phyloP scores from a whole-genome alignment of 2,797 vertebrate species.

The Pyrocephalus nanus region DNA sequence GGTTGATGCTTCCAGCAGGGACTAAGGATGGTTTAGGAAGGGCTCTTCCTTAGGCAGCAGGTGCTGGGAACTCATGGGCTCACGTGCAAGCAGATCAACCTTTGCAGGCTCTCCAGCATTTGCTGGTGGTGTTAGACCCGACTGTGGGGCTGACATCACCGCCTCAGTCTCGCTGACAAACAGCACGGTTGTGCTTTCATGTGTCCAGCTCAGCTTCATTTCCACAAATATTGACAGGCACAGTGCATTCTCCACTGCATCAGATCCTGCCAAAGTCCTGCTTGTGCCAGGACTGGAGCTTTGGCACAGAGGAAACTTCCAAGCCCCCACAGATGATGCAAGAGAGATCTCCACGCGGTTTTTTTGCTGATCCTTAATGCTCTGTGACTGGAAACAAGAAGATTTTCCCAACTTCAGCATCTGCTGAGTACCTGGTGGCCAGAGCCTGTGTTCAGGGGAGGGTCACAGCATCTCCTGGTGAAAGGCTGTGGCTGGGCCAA shows the following conservation, averaged over 20 bases:
- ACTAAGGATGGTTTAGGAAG: not conserved
- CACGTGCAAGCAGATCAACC: not conserved
- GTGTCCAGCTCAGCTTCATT: not conserved
- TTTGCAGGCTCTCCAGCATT: not conserved
- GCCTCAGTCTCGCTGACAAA: not conserved
- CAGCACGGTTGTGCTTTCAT: accelerated
- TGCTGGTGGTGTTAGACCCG: not conserved
- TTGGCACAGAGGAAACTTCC: not conserved
- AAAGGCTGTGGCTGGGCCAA: not conserved
- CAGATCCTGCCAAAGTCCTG: not conserved
- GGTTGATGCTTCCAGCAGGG: not conserved
- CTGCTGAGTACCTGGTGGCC: not conserved
- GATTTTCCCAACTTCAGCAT: not conserved
- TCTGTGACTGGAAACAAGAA: not conserved
- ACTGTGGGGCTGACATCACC: accelerated
- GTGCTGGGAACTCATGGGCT: not conserved
- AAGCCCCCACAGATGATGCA: not conserved
- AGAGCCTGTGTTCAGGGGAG: not conserved
- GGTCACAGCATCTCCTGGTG: not conserved
- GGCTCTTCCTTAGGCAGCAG: not conserved
- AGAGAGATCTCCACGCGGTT: not conserved
- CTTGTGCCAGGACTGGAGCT: not conserved
- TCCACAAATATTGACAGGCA: not conserved
- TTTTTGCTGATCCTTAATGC: not conserved
- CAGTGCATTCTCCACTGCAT: not conserved